Conservation (phyloP, 1,140 invertebrate species). For the Aphelenchoides besseyi region DNA sequence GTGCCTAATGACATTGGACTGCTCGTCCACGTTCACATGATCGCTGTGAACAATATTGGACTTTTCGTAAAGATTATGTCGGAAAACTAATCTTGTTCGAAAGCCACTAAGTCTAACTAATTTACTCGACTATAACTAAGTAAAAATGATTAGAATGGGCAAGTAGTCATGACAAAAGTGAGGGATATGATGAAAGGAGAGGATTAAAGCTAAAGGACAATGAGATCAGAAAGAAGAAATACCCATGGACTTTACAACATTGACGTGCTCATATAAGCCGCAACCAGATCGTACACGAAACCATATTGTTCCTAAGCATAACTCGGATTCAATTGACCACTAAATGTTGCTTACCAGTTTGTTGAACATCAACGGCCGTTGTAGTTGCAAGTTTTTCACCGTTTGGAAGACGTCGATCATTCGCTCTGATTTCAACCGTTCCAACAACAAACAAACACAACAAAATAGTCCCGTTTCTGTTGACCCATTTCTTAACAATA, state of each 20-base stretch:
- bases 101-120: no score
- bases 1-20: no score
- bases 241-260: background rate
- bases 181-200: background rate
- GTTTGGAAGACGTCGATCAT: conserved; percentile 67
- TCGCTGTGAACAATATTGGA: no score
- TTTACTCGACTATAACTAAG: no score
- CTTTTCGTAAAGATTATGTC: no score
- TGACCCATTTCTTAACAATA: conserved; percentile 65
- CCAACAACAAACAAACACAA: conserved; percentile 63
- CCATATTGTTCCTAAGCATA: conserved; percentile 54
- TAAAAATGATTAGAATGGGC: no score
- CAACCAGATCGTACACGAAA: conserved; percentile 53
- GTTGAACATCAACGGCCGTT: conserved; percentile 38
- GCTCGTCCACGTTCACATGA: no score
- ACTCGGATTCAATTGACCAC: background rate
- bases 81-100: no score
- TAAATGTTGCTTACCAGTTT: conserved; percentile 45
- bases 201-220: background rate
- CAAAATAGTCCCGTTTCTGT: conserved; percentile 65
- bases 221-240: background rate
- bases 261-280: conserved; percentile 40
- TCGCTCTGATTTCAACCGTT: conserved; percentile 64
- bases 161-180: background rate
- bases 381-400: conserved; percentile 61